Evolutionary conservation across 2,113 vertebrate species (phyloP), one percentile per base, ranked within the genome.

Genomic region (Phocoena sinus): DNA sequence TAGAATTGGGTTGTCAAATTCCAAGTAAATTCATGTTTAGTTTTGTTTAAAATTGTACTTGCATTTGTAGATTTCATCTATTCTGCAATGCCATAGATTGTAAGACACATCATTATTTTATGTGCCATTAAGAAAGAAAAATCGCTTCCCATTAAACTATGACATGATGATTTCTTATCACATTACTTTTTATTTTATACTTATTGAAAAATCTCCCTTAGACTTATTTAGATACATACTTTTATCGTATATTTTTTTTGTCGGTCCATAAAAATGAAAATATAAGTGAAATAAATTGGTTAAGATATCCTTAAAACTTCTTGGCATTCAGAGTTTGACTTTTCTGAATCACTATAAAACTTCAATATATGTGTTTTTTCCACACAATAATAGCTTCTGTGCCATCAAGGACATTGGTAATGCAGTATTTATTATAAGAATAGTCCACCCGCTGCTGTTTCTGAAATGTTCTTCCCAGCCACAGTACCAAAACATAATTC

Each of bases 91-190:
- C 33, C 25, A 21, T 71, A 60, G 56, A 50, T 90, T 93, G 38
- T 90, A 81, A 94, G 71, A 86, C 9, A 76, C 36, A 85, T 68
- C 82, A 79, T 94, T 94, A 94, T 93, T 96, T 93, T 83, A 91
- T 83, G 53, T 91, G 36, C 47, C 53, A 87, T 56, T 91, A 83
- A 71, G 76, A 82, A 93, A 89, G 60, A 95, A 95, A 95, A 83
- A 87, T 80, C 58, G 10, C 58, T 92, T 25, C 20, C 36, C 50
- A 76, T 74, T 84, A 79, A 95, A 84, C 83, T 84, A n/a, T 89
- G 44, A 67, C 50, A 96, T 50, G 44, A 80, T 82, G 25, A 23
- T 89, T 96, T 93, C 81, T 92, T 74, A 80, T 90, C 41, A 47
- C 36, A 53, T 96, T 83, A 56, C n/a, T 67, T 91, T 88, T 95